Conservation (phyloP, 1,140 invertebrate genomes). For the Pissodes strobi region DNA sequence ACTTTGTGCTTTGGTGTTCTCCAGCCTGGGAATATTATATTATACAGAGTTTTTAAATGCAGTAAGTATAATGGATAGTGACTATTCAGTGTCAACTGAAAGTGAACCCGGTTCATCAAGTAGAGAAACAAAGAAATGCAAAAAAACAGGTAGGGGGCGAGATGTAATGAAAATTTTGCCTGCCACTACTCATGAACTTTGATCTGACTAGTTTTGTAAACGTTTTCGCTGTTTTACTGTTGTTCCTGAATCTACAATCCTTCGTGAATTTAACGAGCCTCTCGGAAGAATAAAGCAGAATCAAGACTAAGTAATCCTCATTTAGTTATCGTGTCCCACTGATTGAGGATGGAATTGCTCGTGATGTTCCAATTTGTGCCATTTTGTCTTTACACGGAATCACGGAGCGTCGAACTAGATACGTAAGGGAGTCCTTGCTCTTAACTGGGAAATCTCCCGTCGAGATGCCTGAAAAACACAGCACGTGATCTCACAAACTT, state of each 20-base stretch:
- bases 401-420: slow-evolving; percentile 21
- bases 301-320: slow-evolving; percentile 14
- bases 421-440: slow-evolving; percentile 17
- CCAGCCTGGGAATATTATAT: too few relatives aligned
- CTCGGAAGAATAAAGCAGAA: slow-evolving; percentile 6
- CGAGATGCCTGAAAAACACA: slow-evolving; percentile 20
- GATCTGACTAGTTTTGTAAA: slow-evolving; percentile 12
- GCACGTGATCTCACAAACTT: slow-evolving; percentile 7
- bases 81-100: slow-evolving; percentile 24
- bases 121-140: slow-evolving; percentile 27
- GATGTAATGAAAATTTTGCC: too few relatives aligned
- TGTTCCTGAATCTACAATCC: too few relatives aligned
- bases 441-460: slow-evolving; percentile 18
- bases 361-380: slow-evolving; percentile 22
- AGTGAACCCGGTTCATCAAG: slow-evolving; percentile 20
- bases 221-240: slow-evolving; percentile 23
- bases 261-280: too few relatives aligned
- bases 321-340: slow-evolving; percentile 21
- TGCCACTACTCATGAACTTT: slow-evolving; percentile 23
- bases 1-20: too few relatives aligned
- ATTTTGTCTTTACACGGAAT: slow-evolving; percentile 25
- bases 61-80: slow-evolving; percentile 15
- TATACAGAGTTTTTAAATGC: not conserved
- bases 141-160: slow-evolving; percentile 26
- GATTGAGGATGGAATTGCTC: slow-evolving; percentile 25